Evolutionary conservation across 2,888 invertebrate species (phyloP), one percentile per base, ranked within the genome.

Genomic region (Nowickia ferox): DNA sequence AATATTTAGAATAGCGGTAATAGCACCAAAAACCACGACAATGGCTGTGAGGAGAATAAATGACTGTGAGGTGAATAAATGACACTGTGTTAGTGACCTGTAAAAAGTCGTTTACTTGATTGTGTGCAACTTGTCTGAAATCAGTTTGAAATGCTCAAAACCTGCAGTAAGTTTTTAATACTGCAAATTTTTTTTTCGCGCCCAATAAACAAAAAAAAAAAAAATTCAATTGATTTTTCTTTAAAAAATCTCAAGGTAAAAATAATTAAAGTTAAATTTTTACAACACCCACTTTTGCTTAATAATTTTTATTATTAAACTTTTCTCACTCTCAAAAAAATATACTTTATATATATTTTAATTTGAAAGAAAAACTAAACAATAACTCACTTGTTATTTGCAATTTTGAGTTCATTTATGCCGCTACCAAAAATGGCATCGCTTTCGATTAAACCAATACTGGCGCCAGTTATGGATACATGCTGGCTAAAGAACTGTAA

Each of bases 341-440:
- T 55, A n/a, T 22, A 71, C 10, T 75, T 44, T 65, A 40, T 13
- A 69, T 55, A 30, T 66, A 30, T 48, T 17, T 38, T 15, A 48
- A 55, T 30, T 30, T 30, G 1, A 65, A 77, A 68, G 9, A 48
- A 65, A 44, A 55, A 1, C 1, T 2, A 61, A 40, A n/a, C 46
- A 13, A 10, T 22, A 15, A 89, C 90, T 90, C 88, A 93, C 93
- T 86, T 90, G 84, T 93, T 93, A 13, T 90, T 89, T 0, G 87
- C 87, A n/a, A 93, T 87, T 19, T 91, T 89, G 6, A 93, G 80
- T 55, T 89, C 90, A 22, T 90, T 88, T 9, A 93, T 93, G 76
- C 93, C 93, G 84, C 92, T 92, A 30, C 91, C 92, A 76, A 89
- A 90, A 72, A 93, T 92, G 1, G 93, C 93, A 80, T 92, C 89